A percentile compares a stretch with the other conserved stretches of the same genome.
Evolutionary conservation across 35 echinoderm and acorn worm species (phyloP).

Genomic region (Ophioderma brevispina): DNA sequence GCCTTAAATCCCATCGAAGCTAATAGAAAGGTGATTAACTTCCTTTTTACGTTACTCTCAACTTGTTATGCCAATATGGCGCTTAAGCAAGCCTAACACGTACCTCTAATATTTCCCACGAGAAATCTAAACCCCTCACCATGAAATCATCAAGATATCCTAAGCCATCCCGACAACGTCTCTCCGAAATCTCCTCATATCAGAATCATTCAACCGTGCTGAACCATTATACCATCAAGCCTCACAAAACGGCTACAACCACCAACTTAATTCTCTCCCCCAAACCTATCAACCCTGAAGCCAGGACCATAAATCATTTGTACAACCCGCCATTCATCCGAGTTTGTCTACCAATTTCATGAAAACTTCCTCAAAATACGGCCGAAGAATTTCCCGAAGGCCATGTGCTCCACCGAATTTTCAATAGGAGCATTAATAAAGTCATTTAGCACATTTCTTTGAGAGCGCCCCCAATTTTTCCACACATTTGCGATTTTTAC

Average conservation of each 20-base stretch:
- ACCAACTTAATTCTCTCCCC: too few relatives aligned
- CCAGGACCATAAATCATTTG: constrained; percentile 48
- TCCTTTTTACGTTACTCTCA: constrained; percentile 11
- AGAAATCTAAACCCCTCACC: constrained; percentile 1
- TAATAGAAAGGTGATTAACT: neutral
- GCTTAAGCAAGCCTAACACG: neutral
- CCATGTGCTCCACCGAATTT: neutral
- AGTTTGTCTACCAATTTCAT: constrained; percentile 31
- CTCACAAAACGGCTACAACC: neutral
- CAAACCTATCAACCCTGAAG: too few relatives aligned
- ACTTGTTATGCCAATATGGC: neutral
- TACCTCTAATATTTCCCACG: neutral
- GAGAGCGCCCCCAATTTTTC: too few relatives aligned
- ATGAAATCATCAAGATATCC: neutral
- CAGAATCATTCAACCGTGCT: constrained; percentile 9
- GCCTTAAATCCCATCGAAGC: neutral
- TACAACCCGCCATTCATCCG: constrained; percentile 52
- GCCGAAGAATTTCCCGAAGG: constrained; percentile 18
- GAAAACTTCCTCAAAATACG: constrained; percentile 11
- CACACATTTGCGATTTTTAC: too few relatives aligned
- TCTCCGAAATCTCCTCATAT: neutral
- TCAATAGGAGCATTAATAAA: too few relatives aligned
- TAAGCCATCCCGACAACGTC: neutral
- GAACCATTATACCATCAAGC: constrained; percentile 1
- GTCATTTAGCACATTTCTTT: too few relatives aligned